Evolutionary conservation across 1,140 invertebrate species (phyloP), one percentile per base, ranked within the genome.

Genomic region (Pseudomyrmex pallidus): DNA sequence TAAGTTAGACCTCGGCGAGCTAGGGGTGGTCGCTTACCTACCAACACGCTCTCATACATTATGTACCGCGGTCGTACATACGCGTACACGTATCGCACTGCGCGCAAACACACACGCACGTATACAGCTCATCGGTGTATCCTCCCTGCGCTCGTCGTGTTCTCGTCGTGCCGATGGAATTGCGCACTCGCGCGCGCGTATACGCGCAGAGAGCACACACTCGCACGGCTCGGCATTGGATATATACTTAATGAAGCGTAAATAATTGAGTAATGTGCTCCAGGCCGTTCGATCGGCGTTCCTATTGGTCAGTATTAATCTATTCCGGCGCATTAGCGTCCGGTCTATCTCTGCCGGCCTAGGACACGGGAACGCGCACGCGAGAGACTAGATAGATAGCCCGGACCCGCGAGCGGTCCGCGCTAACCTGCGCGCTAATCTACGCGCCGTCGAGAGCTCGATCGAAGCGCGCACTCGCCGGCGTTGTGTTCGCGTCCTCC

Each of bases 161-260:
- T 83, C 59, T 10, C 73, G 72, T 78, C 63, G 63, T 59, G 17
- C 50, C 74, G 17, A 64, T 57, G 74, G 52, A 78, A 86, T 87
- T 84, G 74, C 85, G 77, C 83, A 74, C 68, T 76, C 86, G 74
- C 56, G 44, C 35, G 59, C 74, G 61, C 35, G n/a, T 46, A 35
- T 15, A 9, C 61, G 70, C 61, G 48, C 48, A 2, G 15, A 10
- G 15, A 35, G 13, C 54, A 59, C 50, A 73, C 76, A 70, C 57
- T 59, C 91, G 91, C 91, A 92, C 92, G 90, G 61, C 61, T 89
- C 92, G 91, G 93, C 92, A 94, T 94, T 94, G 93, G 93, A 94
- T 94, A 93, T 94, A 94, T 94, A 94, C 94, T 94, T 94, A 94
- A 94, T 94, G 94, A 94, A 94, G 93, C 93, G 91, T 94, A 94